A percentile compares a stretch with the other conserved stretches of the same genome.
Conservation (phyloP, 1,140 invertebrate species). For the Caenorhabditis inopinata region DNA sequence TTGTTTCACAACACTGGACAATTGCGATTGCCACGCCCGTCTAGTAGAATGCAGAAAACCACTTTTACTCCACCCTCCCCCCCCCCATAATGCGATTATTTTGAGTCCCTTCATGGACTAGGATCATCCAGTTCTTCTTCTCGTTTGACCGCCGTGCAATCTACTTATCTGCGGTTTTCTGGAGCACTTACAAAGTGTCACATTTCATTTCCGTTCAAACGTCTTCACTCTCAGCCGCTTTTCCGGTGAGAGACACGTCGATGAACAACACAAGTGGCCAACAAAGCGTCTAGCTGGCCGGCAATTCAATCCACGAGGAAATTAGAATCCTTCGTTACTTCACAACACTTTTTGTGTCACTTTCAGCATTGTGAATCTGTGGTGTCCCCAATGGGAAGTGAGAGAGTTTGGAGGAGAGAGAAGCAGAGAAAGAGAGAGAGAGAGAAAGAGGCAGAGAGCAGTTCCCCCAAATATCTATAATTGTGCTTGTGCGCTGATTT, state of each 20-base stretch:
- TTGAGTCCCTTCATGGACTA: too few relatives aligned
- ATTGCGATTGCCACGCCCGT: too few relatives aligned
- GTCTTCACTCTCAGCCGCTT: neutral
- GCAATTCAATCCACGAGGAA: neutral
- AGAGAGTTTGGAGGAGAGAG: too few relatives aligned
- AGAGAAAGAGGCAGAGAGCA: neutral
- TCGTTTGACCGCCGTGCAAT: neutral
- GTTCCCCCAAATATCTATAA: neutral
- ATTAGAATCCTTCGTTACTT: neutral
- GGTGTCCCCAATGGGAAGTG: too few relatives aligned
- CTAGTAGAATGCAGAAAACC: too few relatives aligned
- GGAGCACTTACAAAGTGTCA: slow-evolving; percentile 19
- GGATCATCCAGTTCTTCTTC: neutral
- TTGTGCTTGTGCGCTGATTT: slow-evolving; percentile 22
- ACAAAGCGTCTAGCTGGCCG: neutral
- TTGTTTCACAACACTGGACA: too few relatives aligned
- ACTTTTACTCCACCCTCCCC: too few relatives aligned
- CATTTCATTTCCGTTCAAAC: slow-evolving; percentile 30
- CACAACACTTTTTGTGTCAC: slow-evolving; percentile 7
- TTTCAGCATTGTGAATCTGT: neutral
- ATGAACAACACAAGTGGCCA: neutral
- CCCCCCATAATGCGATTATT: too few relatives aligned
- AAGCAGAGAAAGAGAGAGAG: too few relatives aligned
- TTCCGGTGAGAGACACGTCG: too few relatives aligned
- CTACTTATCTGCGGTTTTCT: neutral